A percentile compares a stretch with the other conserved stretches of the same genome.
Conservation (phyloP, 2,888 invertebrate species). For the Apotomis capreana region DNA sequence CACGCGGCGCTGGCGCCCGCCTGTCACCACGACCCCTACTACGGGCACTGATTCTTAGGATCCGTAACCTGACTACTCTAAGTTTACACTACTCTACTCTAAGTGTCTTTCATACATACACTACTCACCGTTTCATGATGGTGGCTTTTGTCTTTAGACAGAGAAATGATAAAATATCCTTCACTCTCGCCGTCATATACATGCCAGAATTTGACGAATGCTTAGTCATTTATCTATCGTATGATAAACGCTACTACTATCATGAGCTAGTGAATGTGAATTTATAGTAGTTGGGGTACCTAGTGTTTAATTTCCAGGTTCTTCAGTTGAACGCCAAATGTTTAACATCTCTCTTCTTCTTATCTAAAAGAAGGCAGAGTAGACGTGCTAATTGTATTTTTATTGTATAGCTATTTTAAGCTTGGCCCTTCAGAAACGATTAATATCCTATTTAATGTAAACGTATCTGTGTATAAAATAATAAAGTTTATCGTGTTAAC, state of each 20-base stretch:
- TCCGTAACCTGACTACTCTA: neutral
- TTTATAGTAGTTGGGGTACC: neutral
- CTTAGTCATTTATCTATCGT: too few relatives aligned
- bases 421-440: neutral
- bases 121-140: neutral
- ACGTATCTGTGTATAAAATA: slow-evolving; percentile 1
- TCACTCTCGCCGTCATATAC: too few relatives aligned
- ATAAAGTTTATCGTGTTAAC: slow-evolving; percentile 23
- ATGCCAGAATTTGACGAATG: too few relatives aligned
- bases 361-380: slow-evolving; percentile 29
- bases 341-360: slow-evolving; percentile 30
- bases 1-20: slow-evolving; percentile 42
- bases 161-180: too few relatives aligned
- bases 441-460: slow-evolving; percentile 21
- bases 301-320: neutral
- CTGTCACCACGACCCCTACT: slow-evolving; percentile 69
- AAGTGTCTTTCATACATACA: neutral
- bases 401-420: neutral
- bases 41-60: slow-evolving; percentile 58
- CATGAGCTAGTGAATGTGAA: too few relatives aligned
- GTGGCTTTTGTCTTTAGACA: too few relatives aligned
- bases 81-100: neutral
- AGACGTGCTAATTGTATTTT: neutral
- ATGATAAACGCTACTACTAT: too few relatives aligned
- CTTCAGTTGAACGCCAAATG: neutral